Evolutionary conservation across 2,113 vertebrate genomes (phyloP).

Genomic region (Psammodynastes pulverulentus): DNA sequence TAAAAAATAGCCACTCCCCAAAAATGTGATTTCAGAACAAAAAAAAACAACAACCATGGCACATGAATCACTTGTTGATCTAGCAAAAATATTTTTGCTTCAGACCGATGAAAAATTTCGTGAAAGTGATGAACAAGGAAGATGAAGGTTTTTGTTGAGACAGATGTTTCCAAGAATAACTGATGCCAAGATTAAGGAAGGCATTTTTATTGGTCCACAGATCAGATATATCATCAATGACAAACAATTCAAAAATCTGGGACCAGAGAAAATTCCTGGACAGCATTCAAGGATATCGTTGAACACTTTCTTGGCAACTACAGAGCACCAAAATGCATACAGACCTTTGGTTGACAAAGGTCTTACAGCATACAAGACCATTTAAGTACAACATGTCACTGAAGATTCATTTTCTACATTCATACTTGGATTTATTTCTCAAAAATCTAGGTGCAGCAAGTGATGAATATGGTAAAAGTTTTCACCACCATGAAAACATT

Average conservation of each 20-base stretch:
- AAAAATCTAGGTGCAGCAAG: background rate
- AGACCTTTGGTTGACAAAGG: no score
- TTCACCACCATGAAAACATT: background rate
- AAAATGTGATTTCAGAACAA: background rate
- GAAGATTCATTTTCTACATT: no score
- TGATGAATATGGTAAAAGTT: background rate
- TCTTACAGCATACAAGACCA: no score
- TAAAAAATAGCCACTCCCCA: background rate
- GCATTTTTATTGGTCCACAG: background rate
- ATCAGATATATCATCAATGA: background rate
- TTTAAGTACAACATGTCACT: no score
- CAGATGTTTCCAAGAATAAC: background rate
- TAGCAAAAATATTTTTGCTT: background rate
- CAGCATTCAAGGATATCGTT: background rate
- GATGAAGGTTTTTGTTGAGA: background rate
- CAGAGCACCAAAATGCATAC: no score
- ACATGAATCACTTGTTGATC: background rate
- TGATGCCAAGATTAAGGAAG: background rate
- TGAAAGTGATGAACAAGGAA: background rate
- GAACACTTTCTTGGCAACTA: no score
- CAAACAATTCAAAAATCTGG: background rate
- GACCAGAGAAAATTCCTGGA: background rate
- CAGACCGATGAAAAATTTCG: background rate
- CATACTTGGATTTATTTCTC: no score
- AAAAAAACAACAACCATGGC: background rate